Conservation (phyloP, 2,797 vertebrate genomes). For the Pygocentrus nattereri region DNA sequence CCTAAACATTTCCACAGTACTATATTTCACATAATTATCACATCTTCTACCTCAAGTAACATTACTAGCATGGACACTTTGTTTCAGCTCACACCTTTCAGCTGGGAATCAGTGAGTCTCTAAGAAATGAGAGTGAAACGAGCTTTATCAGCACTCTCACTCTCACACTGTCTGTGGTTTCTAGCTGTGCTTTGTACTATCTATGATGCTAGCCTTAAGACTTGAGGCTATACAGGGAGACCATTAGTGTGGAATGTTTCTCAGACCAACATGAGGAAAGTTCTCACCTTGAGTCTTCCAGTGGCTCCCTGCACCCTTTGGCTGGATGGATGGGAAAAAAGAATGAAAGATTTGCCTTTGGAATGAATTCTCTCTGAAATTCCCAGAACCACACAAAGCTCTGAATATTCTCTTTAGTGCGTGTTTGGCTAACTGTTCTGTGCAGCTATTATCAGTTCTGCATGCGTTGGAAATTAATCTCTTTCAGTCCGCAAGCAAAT, state of each 20-base stretch:
- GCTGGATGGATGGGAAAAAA: not conserved
- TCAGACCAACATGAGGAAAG: slow-evolving; percentile 29
- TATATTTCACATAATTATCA: no score
- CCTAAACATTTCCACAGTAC: no score
- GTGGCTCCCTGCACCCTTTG: not conserved
- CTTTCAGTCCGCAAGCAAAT: slow-evolving; percentile 25
- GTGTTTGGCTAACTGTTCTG: not conserved
- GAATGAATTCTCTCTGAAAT: slow-evolving; percentile 11
- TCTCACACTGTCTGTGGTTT: no score
- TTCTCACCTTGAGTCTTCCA: slow-evolving; percentile 27
- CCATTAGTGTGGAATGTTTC: slow-evolving; percentile 19
- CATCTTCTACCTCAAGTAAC: no score
- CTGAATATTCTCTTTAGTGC: not conserved
- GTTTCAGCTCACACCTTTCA: no score
- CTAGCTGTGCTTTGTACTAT: no score
- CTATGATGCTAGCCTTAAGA: not conserved
- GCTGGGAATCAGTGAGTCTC: no score
- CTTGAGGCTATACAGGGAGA: not conserved
- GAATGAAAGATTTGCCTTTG: slow-evolving; percentile 7
- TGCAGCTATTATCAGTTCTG: not conserved
- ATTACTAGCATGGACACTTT: no score
- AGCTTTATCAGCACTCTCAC: no score
- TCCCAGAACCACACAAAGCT: slow-evolving; percentile 4
- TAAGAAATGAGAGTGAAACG: no score
- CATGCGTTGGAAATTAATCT: not conserved